Conservation (phyloP, 2,888 invertebrate species). For the Parascotia fuliginaria region DNA sequence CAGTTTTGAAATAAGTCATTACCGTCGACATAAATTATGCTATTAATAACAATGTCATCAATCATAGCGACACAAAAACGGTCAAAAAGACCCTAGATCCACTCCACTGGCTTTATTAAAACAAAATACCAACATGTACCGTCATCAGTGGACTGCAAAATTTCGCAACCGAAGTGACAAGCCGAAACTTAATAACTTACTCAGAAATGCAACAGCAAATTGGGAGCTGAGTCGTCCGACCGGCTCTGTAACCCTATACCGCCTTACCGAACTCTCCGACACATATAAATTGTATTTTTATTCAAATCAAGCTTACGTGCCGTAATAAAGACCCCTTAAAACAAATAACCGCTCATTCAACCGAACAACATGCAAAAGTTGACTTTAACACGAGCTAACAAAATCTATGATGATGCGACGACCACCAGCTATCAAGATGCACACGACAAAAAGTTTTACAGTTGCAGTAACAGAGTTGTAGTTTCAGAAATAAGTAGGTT, state of each 20-base stretch:
- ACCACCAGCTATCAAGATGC: slow-evolving; percentile 44
- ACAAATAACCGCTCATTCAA: slow-evolving; percentile 77
- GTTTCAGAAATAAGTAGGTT: slow-evolving; percentile 62
- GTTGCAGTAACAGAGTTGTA: slow-evolving; percentile 75
- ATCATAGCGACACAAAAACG: slow-evolving; percentile 35
- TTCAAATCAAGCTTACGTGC: slow-evolving; percentile 84
- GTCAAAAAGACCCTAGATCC: slow-evolving; percentile 45
- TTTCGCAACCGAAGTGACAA: slow-evolving; percentile 83
- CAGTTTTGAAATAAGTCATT: slow-evolving; percentile 35
- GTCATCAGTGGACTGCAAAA: slow-evolving; percentile 72
- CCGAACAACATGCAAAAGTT: slow-evolving; percentile 49
- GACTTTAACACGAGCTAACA: slow-evolving; percentile 54
- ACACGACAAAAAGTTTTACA: slow-evolving; percentile 71
- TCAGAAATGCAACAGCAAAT: slow-evolving; percentile 84
- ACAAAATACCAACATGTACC: slow-evolving; percentile 43
- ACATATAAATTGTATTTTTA: slow-evolving; percentile 86
- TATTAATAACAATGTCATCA: slow-evolving; percentile 34
- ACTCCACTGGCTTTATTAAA: slow-evolving; percentile 46
- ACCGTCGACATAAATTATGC: slow-evolving; percentile 31
- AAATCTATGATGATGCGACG: slow-evolving; percentile 48
- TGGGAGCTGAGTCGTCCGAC: slow-evolving; percentile 77
- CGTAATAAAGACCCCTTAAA: slow-evolving; percentile 80
- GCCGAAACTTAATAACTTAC: slow-evolving; percentile 86
- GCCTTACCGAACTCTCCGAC: slow-evolving; percentile 77
- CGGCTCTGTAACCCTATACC: slow-evolving; percentile 82